phyloP scores from a whole-genome alignment of 2,797 vertebrate genomes.

The Semaprochilodus insignis region DNA sequence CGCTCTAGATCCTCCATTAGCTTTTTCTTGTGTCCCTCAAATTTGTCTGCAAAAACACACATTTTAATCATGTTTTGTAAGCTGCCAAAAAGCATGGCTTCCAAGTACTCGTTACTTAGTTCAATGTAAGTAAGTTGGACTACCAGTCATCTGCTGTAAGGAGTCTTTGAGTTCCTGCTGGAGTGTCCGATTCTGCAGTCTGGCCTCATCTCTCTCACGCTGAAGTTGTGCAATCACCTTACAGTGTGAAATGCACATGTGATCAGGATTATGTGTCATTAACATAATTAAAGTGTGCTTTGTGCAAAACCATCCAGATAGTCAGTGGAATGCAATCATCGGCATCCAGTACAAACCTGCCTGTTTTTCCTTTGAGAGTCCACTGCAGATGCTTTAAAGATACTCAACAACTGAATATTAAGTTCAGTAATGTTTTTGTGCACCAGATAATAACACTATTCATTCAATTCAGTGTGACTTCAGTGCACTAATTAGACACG shows the following conservation, averaged over 20 bases:
- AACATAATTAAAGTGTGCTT: neutral
- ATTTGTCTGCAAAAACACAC: conserved; percentile 80
- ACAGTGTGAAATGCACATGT: neutral
- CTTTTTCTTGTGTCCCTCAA: conserved; percentile 85
- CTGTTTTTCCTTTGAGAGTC: no score
- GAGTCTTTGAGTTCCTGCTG: conserved; percentile 80
- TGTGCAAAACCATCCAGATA: neutral
- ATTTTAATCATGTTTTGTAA: neutral
- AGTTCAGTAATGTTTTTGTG: neutral
- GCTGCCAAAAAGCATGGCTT: neutral
- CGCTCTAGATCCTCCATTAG: conserved; percentile 86
- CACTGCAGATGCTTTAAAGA: no score
- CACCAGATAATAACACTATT: neutral
- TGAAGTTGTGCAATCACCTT: conserved; percentile 79
- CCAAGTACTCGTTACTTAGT: neutral
- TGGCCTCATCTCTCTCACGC: conserved; percentile 76
- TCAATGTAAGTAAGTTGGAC: neutral
- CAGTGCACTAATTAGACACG: neutral
- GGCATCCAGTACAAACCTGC: no score
- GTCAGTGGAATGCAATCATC: neutral
- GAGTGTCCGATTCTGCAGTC: conserved; percentile 79
- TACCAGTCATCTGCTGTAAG: conserved; percentile 86
- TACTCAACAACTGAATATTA: no score
- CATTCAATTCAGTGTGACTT: neutral
- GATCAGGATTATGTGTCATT: neutral